Base-by-base conservation (phyloP, 2,888 invertebrate species). In the Euspilapteryx auroguttella region DNA sequence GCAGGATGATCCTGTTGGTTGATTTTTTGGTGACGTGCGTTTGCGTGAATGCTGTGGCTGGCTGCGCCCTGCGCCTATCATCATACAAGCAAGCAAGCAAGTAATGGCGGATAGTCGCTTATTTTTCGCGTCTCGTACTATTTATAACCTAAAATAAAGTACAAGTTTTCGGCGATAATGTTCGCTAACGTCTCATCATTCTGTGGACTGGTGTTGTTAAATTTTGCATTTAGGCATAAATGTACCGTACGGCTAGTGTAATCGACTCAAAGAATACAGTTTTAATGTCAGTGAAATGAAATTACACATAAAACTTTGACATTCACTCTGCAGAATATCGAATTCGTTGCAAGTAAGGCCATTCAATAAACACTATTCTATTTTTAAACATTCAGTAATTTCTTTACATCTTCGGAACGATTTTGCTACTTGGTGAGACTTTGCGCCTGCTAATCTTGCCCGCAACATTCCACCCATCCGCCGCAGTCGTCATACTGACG, bases 111-210 rank as follows among this genome's bases (percentile, higher is more conserved):
- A 71, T 66, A 58, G 71, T 66, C 64, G 68, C 24, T 32, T 28
- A 61, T 64, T 65, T 65, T 68, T 73, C 69, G 76, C 73, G 69
- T 75, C 73, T 58, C 66, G 59, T 62, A 75, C 76, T 77, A 77
- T 77, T 76, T 76, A 68, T 76, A 77, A 77, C 76, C 76, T 77
- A 69, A 75, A 76, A 75, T 62, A 75, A 65, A 73, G 68, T 69
- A 73, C 64, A 66, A 75, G 71, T 71, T 76, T 73, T 75, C 69
- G 69, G 66, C 75, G 73, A 76, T 75, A n/a, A 75, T 76, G 76
- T 75, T 66, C 66, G 63, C 66, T 73, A 71, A 73, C 64, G 63
- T 71, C 71, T 56, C 56, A 52, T 55, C 53, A 57, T 63, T 68
- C 61, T 66, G 71, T 73, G 68, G 52, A 69, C 65, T 65, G 57